Evolutionary conservation across 64 coral and sea anemone species (phyloP).

Genomic region (Porites lutea): DNA sequence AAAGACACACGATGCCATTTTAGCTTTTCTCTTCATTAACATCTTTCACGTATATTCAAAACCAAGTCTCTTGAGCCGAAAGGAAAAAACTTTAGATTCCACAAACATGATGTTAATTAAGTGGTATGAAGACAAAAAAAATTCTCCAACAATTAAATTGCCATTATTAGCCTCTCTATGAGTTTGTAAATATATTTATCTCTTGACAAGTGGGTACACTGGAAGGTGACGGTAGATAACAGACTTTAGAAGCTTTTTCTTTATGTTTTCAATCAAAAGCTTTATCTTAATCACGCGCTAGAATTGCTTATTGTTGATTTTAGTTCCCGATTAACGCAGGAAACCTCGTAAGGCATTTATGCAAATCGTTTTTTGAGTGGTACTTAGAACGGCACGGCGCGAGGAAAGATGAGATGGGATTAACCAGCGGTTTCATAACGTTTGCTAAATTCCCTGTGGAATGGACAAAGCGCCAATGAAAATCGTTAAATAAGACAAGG

Average conservation of each 20-base stretch:
- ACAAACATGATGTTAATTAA: constrained; percentile 44
- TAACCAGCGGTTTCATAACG: background rate
- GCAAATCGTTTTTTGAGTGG: constrained; percentile 40
- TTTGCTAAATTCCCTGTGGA: background rate
- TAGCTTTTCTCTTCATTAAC: too few relatives aligned
- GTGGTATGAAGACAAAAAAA: background rate
- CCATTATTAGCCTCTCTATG: constrained; percentile 36
- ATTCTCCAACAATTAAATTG: constrained; percentile 42
- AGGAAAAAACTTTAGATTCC: background rate
- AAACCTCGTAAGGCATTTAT: constrained; percentile 7
- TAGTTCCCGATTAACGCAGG: background rate
- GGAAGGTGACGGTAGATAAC: constrained; percentile 2
- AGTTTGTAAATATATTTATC: constrained; percentile 43
- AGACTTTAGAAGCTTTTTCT: background rate
- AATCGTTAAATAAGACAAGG: background rate
- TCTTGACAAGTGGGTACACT: constrained; percentile 10
- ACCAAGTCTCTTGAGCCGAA: background rate
- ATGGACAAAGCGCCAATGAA: constrained; percentile 4
- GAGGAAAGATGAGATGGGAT: constrained; percentile 1
- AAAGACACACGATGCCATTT: background rate
- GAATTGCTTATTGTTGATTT: background rate
- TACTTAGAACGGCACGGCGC: constrained; percentile 13
- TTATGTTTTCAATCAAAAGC: constrained; percentile 47
- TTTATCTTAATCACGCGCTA: constrained; percentile 5
- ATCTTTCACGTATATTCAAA: background rate